Base-by-base conservation (phyloP, 2,113 vertebrate species). In the Tiliqua scincoides region DNA sequence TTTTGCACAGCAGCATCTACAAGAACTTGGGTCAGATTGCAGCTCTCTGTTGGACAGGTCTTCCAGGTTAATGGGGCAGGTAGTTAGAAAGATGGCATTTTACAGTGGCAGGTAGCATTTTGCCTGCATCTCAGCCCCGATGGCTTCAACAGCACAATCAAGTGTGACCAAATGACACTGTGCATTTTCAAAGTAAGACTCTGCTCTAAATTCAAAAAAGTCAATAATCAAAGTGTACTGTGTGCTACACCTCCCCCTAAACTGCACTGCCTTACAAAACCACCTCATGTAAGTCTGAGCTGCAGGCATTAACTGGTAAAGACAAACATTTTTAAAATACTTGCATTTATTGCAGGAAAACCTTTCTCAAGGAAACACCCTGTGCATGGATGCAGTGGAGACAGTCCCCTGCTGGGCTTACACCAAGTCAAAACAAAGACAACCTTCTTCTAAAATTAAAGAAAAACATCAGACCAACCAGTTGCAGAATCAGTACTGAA, bases 261-360 rank as follows among this genome's bases (percentile, higher is more conserved):
- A 61, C n/a, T 84, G 73, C 43, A 85, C 70, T 76, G 43, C 4
- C 17, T 89, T 30, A 71, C 67, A 76, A 82, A 87, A 90, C 75
- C n/a, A 54, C 3, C 35, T 2, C 79, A 32, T 40, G 62, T 12
- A 86, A 84, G 67, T 35, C n/a, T 54, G 75, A 89, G 54, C 32
- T 85, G 78, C 40, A 89, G 77, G 52, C 85, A 32, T 73, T 90
- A 78, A 12, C 89, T 92, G 91, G 91, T 92, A 88, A 40, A 85
- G 91, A 76, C 30, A 27, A 6, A 86, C 18, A 14, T 67, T 73
- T 61, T 57, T 85, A 84, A 87, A 37, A 71, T 6, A 52, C 8
- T 27, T 59, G 35, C 85, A 54, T 12, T 27, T 62, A 90, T 88
- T 91, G 86, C 87, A 88, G 89, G 84, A 86, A 88, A 91, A 81